phyloP scores from a whole-genome alignment of 2,797 vertebrate species.

The Lophura swinhoii region DNA sequence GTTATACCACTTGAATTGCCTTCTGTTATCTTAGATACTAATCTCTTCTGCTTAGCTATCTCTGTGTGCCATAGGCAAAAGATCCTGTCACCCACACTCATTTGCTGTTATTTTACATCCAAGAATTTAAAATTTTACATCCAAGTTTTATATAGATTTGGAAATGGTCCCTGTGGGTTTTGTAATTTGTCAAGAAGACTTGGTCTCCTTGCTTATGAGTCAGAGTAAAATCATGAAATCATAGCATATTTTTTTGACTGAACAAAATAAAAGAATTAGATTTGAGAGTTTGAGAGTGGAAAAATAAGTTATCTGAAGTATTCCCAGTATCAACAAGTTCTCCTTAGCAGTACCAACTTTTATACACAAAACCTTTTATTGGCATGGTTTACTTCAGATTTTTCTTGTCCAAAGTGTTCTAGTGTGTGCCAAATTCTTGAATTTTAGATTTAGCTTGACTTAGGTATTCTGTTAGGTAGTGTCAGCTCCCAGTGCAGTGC shows the following conservation, averaged over 20 bases:
- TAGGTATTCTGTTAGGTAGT: neutral
- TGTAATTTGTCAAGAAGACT: neutral
- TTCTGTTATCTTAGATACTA: neutral
- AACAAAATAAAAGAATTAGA: neutral
- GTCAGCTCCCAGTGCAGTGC: neutral
- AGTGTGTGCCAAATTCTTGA: neutral
- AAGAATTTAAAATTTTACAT: neutral
- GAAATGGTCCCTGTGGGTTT: neutral
- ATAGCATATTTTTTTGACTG: neutral
- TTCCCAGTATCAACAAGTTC: neutral
- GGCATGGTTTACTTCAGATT: neutral
- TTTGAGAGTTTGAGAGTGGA: neutral
- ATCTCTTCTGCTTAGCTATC: neutral
- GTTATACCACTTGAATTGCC: neutral
- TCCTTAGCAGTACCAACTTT: neutral
- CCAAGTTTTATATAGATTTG: neutral
- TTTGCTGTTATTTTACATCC: neutral
- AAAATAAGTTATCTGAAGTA: neutral
- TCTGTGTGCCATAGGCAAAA: neutral
- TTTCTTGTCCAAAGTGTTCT: neutral
- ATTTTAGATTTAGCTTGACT: neutral
- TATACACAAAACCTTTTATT: neutral
- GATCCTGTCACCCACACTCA: neutral
- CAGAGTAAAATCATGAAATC: neutral
- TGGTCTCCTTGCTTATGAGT: neutral